Conservation (phyloP, 2,113 vertebrate genomes). For the Datnioides undecimradiatus region DNA sequence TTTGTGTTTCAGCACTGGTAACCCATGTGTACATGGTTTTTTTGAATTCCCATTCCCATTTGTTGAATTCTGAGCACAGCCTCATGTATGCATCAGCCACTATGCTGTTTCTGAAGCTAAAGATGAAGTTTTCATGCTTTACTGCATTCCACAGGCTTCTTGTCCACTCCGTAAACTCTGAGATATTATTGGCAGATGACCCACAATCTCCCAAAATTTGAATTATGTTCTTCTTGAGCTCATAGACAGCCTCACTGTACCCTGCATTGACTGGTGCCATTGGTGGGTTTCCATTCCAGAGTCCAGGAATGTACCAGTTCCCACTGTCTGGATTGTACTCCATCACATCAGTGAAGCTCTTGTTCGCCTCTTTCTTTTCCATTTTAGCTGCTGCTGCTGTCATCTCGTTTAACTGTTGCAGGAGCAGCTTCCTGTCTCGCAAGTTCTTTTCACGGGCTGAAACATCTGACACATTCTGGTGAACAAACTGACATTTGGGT, state of each 20-base stretch:
- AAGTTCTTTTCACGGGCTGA: conserved; percentile 80
- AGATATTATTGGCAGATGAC: conserved; percentile 40
- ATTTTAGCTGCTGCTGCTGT: conserved; percentile 77
- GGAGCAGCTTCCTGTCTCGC: conserved; percentile 77
- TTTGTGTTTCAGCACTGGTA: conserved; percentile 61
- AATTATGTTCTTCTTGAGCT: conserved; percentile 76
- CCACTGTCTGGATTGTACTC: conserved; percentile 73
- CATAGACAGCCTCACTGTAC: conserved; percentile 75
- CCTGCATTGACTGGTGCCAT: conserved; percentile 81
- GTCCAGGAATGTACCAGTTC: conserved; percentile 79
- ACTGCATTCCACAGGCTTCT: conserved; percentile 78
- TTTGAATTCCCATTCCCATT: conserved; percentile 78
- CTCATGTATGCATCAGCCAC: conserved; percentile 78
- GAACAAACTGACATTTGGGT: conserved; percentile 85
- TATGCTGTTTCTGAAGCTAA: conserved; percentile 81
- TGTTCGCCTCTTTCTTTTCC: conserved; percentile 78
- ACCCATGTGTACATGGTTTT: conserved; percentile 70
- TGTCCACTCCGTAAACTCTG: conserved; percentile 72
- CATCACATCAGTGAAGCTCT: conserved; percentile 79
- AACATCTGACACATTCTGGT: conserved; percentile 84
- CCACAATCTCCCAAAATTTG: conserved; percentile 34
- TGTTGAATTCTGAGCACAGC: conserved; percentile 71
- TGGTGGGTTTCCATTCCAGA: conserved; percentile 83
- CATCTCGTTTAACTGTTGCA: conserved; percentile 81
- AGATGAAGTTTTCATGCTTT: conserved; percentile 83